These are phyloP conservation scores for Patella pellucida DNA, from an alignment of 2,888 invertebrate genomes.

Conservation along the genomic window DNA sequence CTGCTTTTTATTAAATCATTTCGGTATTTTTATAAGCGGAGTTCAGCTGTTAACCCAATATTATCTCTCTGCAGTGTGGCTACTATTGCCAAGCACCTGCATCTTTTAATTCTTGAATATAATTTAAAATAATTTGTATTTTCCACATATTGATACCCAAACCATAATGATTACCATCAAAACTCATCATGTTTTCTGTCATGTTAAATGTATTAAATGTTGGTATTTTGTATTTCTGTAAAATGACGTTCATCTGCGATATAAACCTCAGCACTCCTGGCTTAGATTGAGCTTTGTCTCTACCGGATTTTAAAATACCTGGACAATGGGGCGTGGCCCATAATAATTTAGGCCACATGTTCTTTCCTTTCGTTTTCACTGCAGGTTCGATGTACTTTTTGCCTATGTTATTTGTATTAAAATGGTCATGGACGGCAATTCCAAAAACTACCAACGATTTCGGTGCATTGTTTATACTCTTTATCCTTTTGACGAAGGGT, in stretches of 20 bases:
- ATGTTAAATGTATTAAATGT: conserved; percentile 32
- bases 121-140: conserved; percentile 27
- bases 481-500: conserved; percentile 10
- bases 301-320: conserved; percentile 35
- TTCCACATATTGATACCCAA: conserved; percentile 31
- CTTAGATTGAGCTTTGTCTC: conserved; percentile 15
- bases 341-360: conserved; percentile 23
- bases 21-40: too few relatives aligned
- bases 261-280: conserved; percentile 25
- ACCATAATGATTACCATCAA: conserved; percentile 35
- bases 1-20: too few relatives aligned
- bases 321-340: conserved; percentile 32
- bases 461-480: conserved; percentile 13
- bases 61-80: too few relatives aligned
- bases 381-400: conserved; percentile 6
- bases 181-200: conserved; percentile 33
- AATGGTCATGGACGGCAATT: conserved; percentile 32
- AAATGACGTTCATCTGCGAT: conserved; percentile 5
- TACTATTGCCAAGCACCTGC: conserved; percentile 20
- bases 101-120: conserved; percentile 28
- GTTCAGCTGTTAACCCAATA: too few relatives aligned
- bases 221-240: conserved; percentile 21
- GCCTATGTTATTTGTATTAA: conserved; percentile 12
- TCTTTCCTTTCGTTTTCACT: background rate
- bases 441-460: conserved; percentile 30